Conservation (phyloP, 2,888 invertebrate species). For the Tethea ocularis region DNA sequence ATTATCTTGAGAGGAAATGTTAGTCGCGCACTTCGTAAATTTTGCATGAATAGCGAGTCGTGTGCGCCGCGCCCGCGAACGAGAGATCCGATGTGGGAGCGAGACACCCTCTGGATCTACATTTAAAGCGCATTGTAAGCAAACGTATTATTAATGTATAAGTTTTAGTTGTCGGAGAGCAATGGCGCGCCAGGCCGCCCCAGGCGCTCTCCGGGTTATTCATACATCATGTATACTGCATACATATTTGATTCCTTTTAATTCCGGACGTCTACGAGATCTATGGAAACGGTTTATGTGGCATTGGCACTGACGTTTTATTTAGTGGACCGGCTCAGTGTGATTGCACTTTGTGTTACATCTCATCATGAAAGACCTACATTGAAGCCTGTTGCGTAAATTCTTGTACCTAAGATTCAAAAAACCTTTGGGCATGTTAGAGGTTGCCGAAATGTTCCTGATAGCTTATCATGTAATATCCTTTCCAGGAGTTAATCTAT, state of each 20-base stretch:
- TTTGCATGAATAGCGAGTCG: constrained; percentile 70
- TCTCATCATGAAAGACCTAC: not conserved
- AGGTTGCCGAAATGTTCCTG: too few relatives aligned
- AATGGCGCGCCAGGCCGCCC: constrained; percentile 65
- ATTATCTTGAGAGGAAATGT: constrained; percentile 73
- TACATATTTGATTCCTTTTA: constrained; percentile 83
- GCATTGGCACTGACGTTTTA: constrained; percentile 42
- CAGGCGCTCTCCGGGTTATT: constrained; percentile 66
- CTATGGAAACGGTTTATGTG: constrained; percentile 53
- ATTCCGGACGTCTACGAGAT: constrained; percentile 68
- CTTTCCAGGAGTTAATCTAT: too few relatives aligned
- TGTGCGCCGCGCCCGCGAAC: constrained; percentile 55
- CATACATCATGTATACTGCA: constrained; percentile 78
- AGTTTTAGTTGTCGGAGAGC: constrained; percentile 80
- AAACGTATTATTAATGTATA: constrained; percentile 82
- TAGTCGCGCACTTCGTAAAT: constrained; percentile 71
- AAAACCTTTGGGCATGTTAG: too few relatives aligned
- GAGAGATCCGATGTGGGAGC: constrained; percentile 48
- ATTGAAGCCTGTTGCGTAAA: too few relatives aligned
- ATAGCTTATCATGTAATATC: too few relatives aligned
- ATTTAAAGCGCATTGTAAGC: constrained; percentile 84
- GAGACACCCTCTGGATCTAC: constrained; percentile 73
- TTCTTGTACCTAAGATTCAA: too few relatives aligned
- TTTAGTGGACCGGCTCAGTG: constrained; percentile 30
- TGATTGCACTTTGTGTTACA: constrained; percentile 7